Conservation (phyloP, 2,888 invertebrate species). For the Pseudeuparius sepicola region DNA sequence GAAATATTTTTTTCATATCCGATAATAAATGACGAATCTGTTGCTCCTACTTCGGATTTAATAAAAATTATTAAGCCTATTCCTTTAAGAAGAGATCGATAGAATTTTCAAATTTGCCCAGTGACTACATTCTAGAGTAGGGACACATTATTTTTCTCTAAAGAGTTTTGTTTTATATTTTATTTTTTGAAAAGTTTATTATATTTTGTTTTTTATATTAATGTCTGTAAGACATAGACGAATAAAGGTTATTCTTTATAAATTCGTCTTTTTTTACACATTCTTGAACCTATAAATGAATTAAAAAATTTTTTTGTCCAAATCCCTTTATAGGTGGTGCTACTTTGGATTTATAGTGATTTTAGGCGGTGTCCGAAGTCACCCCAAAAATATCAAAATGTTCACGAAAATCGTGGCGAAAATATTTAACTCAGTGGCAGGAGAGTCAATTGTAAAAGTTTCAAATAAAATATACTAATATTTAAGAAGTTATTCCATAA, state of each 20-base stretch:
- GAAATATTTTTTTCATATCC: not conserved
- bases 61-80: not conserved
- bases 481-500: too few species aligned
- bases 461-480: too few species aligned
- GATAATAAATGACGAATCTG: slow-evolving; percentile 1
- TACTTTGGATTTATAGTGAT: not conserved
- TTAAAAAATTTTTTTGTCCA: not conserved
- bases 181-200: not conserved
- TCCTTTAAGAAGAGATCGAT: not conserved
- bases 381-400: slow-evolving; percentile 1
- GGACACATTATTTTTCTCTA: not conserved
- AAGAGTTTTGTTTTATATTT: slow-evolving; percentile 1
- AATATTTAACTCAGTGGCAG: too few species aligned
- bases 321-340: not conserved
- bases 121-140: not conserved
- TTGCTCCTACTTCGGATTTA: not conserved
- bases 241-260: not conserved
- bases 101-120: not conserved
- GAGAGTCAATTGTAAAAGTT: too few species aligned
- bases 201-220: not conserved
- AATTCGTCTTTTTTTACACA: not conserved
- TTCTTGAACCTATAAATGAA: not conserved
- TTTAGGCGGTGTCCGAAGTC: slow-evolving; percentile 1
- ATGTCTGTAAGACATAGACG: not conserved
- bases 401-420: too few species aligned